phyloP scores from a whole-genome alignment of 2,113 vertebrate genomes.

The Forbesichthys papilliferus region DNA sequence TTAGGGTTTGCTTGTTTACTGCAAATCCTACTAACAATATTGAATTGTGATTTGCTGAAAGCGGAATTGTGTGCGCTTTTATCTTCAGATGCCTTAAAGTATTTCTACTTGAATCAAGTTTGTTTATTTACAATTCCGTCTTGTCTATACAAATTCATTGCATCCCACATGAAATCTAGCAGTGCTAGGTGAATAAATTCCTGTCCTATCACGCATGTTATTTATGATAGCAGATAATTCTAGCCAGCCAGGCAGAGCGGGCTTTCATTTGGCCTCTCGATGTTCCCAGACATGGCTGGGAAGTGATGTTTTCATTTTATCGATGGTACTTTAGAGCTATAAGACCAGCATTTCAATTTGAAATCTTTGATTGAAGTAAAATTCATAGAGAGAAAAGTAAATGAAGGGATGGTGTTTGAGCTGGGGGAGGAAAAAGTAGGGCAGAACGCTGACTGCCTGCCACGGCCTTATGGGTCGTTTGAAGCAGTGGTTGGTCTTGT shows the following conservation, averaged over 20 bases:
- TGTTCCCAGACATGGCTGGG: conserved; percentile 43
- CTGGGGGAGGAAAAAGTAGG: conserved; percentile 52
- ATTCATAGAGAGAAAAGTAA: conserved; percentile 17
- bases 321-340: conserved; percentile 40
- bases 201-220: conserved; percentile 6
- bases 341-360: conserved; percentile 37
- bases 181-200: conserved; percentile 7
- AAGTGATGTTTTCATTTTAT: conserved; percentile 39
- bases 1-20: conserved; percentile 7
- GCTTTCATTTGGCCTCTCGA: conserved; percentile 10
- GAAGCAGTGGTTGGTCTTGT: conserved; percentile 28
- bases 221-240: conserved; percentile 13
- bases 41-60: conserved; percentile 17
- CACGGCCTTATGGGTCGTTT: conserved; percentile 47
- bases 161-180: not conserved
- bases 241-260: conserved; percentile 4
- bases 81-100: conserved; percentile 13
- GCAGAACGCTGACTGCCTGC: conserved; percentile 51
- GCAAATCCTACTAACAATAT: not conserved
- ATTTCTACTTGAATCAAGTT: not conserved
- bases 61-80: conserved; percentile 3
- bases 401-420: conserved; percentile 39
- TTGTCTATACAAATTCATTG: conserved; percentile 2
- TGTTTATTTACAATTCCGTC: conserved; percentile 24
- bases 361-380: conserved; percentile 19